These are phyloP conservation scores for Campoplex nolae DNA, from an alignment of 2,888 invertebrate species.

Conservation along the genomic window DNA sequence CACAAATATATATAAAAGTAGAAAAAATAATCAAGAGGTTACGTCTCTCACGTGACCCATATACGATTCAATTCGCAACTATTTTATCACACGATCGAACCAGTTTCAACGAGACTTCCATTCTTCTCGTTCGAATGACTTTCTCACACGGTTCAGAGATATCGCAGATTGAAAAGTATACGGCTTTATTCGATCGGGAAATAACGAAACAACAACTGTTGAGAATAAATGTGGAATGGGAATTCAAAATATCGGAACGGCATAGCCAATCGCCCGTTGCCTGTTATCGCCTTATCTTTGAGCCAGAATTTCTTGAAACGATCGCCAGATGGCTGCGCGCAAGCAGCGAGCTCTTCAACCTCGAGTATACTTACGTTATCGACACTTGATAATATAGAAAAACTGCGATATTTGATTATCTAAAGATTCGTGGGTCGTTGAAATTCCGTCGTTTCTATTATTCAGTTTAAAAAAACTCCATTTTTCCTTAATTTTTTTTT, in stretches of 20 bases:
- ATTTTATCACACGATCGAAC: slow-evolving; percentile 53
- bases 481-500: neutral
- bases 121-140: slow-evolving; percentile 36
- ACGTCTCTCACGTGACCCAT: slow-evolving; percentile 51
- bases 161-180: slow-evolving; percentile 14
- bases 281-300: neutral
- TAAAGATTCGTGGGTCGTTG: neutral
- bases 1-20: slow-evolving; percentile 6
- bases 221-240: neutral
- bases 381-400: neutral
- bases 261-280: neutral
- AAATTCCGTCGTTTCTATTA: neutral
- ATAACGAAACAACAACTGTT: neutral
- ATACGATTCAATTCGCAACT: slow-evolving; percentile 53
- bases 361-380: neutral
- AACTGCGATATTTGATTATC: neutral
- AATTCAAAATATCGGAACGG: slow-evolving; percentile 4
- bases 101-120: slow-evolving; percentile 31
- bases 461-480: neutral
- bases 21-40: slow-evolving; percentile 35
- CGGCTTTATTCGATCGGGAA: slow-evolving; percentile 15
- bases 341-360: neutral
- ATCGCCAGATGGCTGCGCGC: slow-evolving; percentile 7
- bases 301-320: neutral
- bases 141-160: slow-evolving; percentile 36